A percentile compares a stretch with the other conserved stretches of the same genome.
Conservation (phyloP, 2,888 invertebrate species). For the Dorcus parallelipipedus region DNA sequence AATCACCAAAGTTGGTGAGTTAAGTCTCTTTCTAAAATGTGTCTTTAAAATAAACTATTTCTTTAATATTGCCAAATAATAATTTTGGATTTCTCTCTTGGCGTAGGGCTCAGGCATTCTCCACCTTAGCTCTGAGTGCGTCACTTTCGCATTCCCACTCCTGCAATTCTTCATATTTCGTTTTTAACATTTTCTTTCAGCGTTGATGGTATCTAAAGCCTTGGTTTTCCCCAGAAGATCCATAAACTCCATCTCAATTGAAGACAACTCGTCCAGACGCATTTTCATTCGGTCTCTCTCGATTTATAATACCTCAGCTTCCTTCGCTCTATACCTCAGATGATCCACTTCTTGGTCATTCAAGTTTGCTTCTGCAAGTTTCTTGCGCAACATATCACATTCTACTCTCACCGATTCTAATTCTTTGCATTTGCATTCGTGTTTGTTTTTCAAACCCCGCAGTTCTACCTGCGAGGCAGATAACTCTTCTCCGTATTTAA, state of each 20-base stretch:
- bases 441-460: constrained; percentile 7
- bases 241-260: constrained; percentile 38
- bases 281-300: constrained; percentile 39
- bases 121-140: constrained; percentile 35
- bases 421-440: constrained; percentile 15
- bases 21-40: too few relatives aligned
- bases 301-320: constrained; percentile 39
- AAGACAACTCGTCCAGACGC: constrained; percentile 34
- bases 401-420: constrained; percentile 22
- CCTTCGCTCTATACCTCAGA: constrained; percentile 33
- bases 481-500: constrained; percentile 10
- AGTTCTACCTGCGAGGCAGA: constrained; percentile 6
- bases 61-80: too few relatives aligned
- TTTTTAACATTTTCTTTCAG: constrained; percentile 43
- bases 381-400: constrained; percentile 25
- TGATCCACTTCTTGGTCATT: constrained; percentile 32
- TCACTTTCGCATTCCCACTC: constrained; percentile 38
- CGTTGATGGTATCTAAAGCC: constrained; percentile 34
- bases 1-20: too few relatives aligned
- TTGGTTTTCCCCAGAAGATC: constrained; percentile 31
- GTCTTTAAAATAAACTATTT: too few relatives aligned
- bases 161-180: constrained; percentile 38
- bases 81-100: constrained; percentile 44
- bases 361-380: constrained; percentile 11
- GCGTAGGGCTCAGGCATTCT: constrained; percentile 40